These are phyloP conservation scores for Protophormia terraenovae DNA, from an alignment of 2,888 invertebrate genomes.

Conservation along the genomic window DNA sequence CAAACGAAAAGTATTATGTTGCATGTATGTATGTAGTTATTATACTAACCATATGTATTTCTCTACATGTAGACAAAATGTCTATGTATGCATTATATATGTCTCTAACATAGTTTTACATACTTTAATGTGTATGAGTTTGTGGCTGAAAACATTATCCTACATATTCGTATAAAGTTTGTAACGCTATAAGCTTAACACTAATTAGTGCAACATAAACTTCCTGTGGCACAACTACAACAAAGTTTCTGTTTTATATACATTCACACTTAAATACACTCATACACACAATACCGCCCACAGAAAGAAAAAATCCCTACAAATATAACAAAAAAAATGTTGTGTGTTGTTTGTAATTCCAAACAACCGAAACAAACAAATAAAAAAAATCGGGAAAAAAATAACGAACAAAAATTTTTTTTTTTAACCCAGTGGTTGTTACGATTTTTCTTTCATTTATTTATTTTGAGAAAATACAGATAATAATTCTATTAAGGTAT, in stretches of 20 bases:
- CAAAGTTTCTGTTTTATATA: background rate
- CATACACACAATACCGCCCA: background rate
- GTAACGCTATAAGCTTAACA: slow-evolving; percentile 43
- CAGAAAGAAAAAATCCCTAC: background rate
- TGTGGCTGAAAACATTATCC: background rate
- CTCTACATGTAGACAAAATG: background rate
- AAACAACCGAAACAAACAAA: background rate
- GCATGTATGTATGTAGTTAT: background rate
- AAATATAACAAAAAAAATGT: background rate
- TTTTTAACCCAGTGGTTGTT: background rate
- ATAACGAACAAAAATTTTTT: no score
- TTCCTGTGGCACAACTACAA: slow-evolving; percentile 31
- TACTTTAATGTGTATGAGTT: background rate
- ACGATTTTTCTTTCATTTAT: no score
- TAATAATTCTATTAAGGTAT: no score
- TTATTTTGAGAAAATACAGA: no score
- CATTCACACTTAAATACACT: background rate
- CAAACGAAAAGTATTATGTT: background rate
- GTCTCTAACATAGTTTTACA: background rate
- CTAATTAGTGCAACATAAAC: slow-evolving; percentile 59
- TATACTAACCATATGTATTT: background rate
- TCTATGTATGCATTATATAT: background rate
- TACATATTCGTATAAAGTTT: slow-evolving; percentile 1
- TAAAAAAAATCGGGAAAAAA: background rate
- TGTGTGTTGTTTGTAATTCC: background rate